Evolutionary conservation across 2,888 invertebrate genomes (phyloP), one percentile per base, ranked within the genome.

Genomic region (Habrosyne pyritoides): DNA sequence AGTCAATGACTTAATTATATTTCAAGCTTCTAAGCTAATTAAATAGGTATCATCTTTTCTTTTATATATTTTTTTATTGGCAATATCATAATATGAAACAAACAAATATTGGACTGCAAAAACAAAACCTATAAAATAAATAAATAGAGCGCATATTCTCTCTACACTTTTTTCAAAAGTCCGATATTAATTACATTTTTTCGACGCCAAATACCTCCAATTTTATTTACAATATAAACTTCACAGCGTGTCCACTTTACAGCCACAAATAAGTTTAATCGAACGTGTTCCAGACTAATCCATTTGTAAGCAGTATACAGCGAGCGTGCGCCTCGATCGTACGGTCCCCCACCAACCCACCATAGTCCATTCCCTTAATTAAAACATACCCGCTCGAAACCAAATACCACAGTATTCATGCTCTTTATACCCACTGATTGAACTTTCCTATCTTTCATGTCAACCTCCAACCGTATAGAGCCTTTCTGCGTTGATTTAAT

Each of bases 321-420:
- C 61, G 64, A 66, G 64, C 71, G 70, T 63, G 75, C 75, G 68
- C 70, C 66, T 66, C 66, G 66, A 33, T 33, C 33, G 33, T 33
- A 33, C 63, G 63, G 74, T 69, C 69, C 70, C 67, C 61, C 60
- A 65, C 58, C 61, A 55, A 70, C 67, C 61, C 60, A 65, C 58
- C 61, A 55, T 62, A 73, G 61, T 74, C 86, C 89, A 89, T 87
- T 87, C 79, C 78, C 84, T 87, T 91, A 89, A 91, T 91, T 89
- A 90, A 89, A 87, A 80, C 80, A 79, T 79, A 77, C 71, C 74
- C 65, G 64, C 71, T 67, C 67, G 71, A 42, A 72, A 70, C 73
- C 70, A 60, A 74, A 66, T 67, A 67, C 65, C 69, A 12, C 64
- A 54, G 57, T 64, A 60, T 72, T 66, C 64, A 61, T 63, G 65